Evolutionary conservation across 2,797 vertebrate species (phyloP), one percentile per base, ranked within the genome.

Genomic region (Tragopan temminckii): DNA sequence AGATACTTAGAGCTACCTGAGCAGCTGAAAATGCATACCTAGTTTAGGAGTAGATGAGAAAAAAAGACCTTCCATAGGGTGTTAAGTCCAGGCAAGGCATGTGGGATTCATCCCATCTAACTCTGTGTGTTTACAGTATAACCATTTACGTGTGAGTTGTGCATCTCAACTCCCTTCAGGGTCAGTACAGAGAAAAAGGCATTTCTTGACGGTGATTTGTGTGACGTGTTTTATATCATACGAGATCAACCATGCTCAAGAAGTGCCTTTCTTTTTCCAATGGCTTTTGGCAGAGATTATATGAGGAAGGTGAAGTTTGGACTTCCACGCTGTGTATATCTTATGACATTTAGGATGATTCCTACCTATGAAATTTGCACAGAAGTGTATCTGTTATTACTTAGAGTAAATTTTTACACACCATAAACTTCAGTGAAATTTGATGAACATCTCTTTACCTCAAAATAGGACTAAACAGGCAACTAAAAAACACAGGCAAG

Each of bases 371-470:
- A 61, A 70, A 85, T 36, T 80, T 70, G 18, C 45, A 7, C 43
- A 85, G 64, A 88, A 91, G 43, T 64, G 68, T 85, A 61, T 75
- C 63, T 66, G 20, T 70, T 78, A 63, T 43, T 77, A 77, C 58
- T 80, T 52, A 50, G 11, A 50, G 76, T 82, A 87, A 89, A 70
- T 70, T 77, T 88, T 90, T 83, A 80, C 69, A 88, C 58, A 74
- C 62, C 40, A 68, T 88, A 91, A 92, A 81, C 64, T 59, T 72
- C 53, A 90, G 58, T 83, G 88, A 91, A 57, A 70, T 70, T 77
- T 89, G 72, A 88, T 80, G 13, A 88, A 67, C 2, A 2, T 85
- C 59, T 87, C 57, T 80, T 67, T 1, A 4, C 31, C 53, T 74
- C 62, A 50, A 63, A 68, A 89, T 35, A 89, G 16, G 52, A 63